Evolutionary conservation across 2,113 vertebrate genomes (phyloP).

Genomic region (Hipposideros armiger): DNA sequence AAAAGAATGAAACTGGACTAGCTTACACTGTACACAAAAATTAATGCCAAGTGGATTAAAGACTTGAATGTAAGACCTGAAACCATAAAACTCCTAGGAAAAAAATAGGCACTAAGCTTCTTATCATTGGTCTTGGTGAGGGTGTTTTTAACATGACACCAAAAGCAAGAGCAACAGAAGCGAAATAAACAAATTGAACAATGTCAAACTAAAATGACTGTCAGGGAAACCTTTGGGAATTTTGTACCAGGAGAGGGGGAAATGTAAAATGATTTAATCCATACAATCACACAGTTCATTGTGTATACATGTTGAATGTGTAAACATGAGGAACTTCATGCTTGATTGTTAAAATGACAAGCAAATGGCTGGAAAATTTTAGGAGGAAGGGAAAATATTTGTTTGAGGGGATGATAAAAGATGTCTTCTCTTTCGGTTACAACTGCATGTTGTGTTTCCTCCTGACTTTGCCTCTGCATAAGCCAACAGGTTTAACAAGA

Average conservation of each 20-base stretch:
- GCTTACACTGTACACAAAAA: not conserved
- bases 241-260: fast-evolving
- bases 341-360: not conserved
- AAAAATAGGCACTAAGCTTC: not conserved
- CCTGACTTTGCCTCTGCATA: not conserved
- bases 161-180: not conserved
- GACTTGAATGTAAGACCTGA: not conserved
- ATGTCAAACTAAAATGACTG: not conserved
- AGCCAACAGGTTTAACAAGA: not conserved
- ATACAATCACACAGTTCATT: fast-evolving
- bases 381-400: not conserved
- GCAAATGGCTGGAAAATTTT: not conserved
- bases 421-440: not conserved
- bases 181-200: not conserved
- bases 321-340: not conserved
- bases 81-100: not conserved
- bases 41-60: not conserved
- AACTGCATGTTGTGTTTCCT: too few relatives aligned
- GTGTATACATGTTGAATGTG: not conserved
- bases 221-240: not conserved
- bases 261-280: too few relatives aligned
- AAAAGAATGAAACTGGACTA: not conserved
- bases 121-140: not conserved
- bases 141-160: not conserved
- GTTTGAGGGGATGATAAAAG: not conserved